Evolutionary conservation across 1,140 invertebrate species (phyloP).

Genomic region (Zelostemma sp.): DNA sequence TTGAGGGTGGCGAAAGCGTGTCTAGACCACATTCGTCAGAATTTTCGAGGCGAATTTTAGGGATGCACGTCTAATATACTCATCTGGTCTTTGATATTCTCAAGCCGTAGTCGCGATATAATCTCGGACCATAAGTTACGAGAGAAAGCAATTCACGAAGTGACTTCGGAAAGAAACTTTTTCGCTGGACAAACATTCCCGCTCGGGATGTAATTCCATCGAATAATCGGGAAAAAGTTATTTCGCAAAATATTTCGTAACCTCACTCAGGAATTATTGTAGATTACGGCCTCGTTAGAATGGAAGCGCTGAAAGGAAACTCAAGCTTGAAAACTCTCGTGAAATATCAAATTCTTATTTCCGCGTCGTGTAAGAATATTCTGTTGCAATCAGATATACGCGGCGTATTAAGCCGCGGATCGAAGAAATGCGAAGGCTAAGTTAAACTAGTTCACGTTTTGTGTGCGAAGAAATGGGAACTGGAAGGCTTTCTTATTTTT

Average conservation of each 20-base stretch:
- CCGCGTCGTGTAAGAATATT: conserved; percentile 27
- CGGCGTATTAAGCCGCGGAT: conserved; percentile 22
- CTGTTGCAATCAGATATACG: conserved; percentile 41
- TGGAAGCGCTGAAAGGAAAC: background rate
- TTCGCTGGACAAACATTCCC: too few relatives aligned
- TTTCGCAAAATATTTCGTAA: conserved; percentile 20
- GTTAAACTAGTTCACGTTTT: conserved; percentile 16
- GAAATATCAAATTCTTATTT: conserved; percentile 40
- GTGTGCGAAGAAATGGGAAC: conserved; percentile 19
- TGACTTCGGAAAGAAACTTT: background rate
- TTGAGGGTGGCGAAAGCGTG: conserved; percentile 52
- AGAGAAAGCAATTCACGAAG: background rate
- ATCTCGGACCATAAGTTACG: conserved; percentile 47
- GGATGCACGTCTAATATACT: conserved; percentile 51
- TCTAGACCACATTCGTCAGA: conserved; percentile 58
- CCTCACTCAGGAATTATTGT: background rate
- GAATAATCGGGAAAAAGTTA: background rate
- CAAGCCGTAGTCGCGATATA: conserved; percentile 37
- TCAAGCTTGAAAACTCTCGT: conserved; percentile 33
- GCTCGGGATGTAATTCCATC: too few relatives aligned
- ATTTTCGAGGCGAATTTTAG: conserved; percentile 51
- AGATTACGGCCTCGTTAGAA: too few relatives aligned
- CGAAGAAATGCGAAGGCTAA: conserved; percentile 10
- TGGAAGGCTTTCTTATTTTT: conserved; percentile 30
- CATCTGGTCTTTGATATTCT: conserved; percentile 40